Conservation (phyloP, 1,140 invertebrate species). For the Heliconius nattereri region DNA sequence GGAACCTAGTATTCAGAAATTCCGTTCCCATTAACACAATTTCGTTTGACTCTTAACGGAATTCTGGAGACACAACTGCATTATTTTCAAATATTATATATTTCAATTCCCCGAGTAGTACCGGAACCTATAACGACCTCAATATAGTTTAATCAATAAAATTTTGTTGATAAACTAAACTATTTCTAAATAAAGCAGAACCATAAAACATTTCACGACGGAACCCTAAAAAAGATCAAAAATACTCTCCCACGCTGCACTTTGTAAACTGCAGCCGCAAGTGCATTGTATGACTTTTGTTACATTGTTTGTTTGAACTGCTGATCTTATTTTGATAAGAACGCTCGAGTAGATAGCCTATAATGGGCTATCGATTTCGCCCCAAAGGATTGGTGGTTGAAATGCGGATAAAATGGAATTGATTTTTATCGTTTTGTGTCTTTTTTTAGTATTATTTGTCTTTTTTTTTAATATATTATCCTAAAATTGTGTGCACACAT, state of each 20-base stretch:
- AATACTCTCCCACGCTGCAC: slow-evolving; percentile 32
- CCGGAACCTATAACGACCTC: too few species aligned
- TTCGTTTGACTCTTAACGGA: too few species aligned
- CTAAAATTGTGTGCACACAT: background rate
- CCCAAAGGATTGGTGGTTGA: slow-evolving; percentile 28
- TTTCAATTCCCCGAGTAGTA: too few species aligned
- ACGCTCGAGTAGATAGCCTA: slow-evolving; percentile 16
- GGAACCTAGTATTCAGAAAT: too few species aligned
- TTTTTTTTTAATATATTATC: slow-evolving; percentile 3
- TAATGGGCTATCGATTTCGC: slow-evolving; percentile 10
- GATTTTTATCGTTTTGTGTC: slow-evolving; percentile 24
- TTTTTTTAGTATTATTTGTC: slow-evolving; percentile 13
- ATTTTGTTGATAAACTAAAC: too few species aligned
- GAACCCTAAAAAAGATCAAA: background rate
- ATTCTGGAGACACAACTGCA: too few species aligned
- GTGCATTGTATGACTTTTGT: slow-evolving; percentile 22
- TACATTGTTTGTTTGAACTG: slow-evolving; percentile 21
- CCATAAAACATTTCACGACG: background rate
- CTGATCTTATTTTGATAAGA: slow-evolving; percentile 27
- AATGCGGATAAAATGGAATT: slow-evolving; percentile 16
- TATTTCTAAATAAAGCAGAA: too few species aligned
- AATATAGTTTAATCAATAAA: too few species aligned
- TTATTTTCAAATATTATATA: too few species aligned
- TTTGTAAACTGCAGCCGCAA: background rate
- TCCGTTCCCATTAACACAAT: too few species aligned